Conservation (phyloP, 2,888 invertebrate genomes). For the Lochmaea crataegi region DNA sequence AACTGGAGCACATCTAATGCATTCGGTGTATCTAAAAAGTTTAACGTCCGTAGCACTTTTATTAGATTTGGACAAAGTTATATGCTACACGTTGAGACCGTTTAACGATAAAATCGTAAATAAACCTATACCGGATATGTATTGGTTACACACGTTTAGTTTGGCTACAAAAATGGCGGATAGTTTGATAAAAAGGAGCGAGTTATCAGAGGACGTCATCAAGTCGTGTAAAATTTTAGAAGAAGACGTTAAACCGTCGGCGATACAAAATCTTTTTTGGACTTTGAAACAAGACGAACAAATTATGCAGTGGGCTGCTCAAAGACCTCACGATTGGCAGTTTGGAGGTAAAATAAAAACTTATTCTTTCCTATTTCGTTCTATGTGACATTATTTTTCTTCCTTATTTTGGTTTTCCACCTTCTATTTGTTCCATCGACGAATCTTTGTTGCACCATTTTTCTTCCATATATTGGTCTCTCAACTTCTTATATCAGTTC, state of each 20-base stretch:
- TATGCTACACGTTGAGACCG: conserved; percentile 67
- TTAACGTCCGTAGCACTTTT: conserved; percentile 68
- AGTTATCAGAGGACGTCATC: conserved; percentile 65
- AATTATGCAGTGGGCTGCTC: conserved; percentile 72
- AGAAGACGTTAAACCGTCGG: conserved; percentile 51
- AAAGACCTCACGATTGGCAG: conserved; percentile 74
- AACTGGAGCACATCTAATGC: conserved; percentile 70
- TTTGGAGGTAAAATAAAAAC: conserved; percentile 66
- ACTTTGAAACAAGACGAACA: conserved; percentile 70
- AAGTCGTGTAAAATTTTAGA: conserved; percentile 50
- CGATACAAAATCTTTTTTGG: conserved; percentile 68
- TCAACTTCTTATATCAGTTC: too few relatives aligned
- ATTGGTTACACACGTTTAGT: conserved; percentile 71
- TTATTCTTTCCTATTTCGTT: background rate
- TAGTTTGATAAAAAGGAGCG: conserved; percentile 66
- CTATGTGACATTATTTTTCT: too few relatives aligned
- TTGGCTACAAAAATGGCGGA: conserved; percentile 69
- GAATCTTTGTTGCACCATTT: too few relatives aligned
- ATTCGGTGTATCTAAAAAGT: conserved; percentile 71
- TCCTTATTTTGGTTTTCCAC: too few relatives aligned
- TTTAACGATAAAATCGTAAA: conserved; percentile 63
- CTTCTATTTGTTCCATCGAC: too few relatives aligned
- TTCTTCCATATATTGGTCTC: too few relatives aligned
- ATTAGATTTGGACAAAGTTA: conserved; percentile 67
- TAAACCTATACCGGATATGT: conserved; percentile 65